Percentiles rank a stretch among this genome's conserved stretches.
These are phyloP conservation scores for Lagocephalus sceleratus DNA, from an alignment of 2,797 vertebrate species.

Conservation along the genomic window DNA sequence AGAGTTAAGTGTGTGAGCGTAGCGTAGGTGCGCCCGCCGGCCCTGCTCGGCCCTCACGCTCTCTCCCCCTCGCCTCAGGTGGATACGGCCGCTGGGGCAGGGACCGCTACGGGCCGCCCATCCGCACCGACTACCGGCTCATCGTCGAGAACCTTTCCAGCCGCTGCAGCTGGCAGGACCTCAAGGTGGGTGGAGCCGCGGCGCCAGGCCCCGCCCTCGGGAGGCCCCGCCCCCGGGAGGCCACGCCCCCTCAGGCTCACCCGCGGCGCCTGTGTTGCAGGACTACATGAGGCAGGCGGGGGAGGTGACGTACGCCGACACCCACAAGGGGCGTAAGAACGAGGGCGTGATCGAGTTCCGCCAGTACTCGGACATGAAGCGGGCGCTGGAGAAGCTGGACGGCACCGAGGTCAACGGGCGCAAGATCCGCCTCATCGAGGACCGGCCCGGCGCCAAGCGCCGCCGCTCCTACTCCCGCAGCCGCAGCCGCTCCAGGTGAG, in stretches of 20 bases:
- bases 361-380: constrained; percentile 96
- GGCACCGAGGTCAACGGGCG: constrained; percentile 96
- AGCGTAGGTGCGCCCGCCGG: constrained; percentile 53
- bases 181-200: constrained; percentile 85
- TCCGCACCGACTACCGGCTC: constrained; percentile 94
- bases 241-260: no score
- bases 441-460: constrained; percentile 86
- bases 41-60: no score
- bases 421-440: constrained; percentile 95
- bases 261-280: constrained; percentile 64
- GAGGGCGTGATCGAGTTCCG: constrained; percentile 98
- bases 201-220: no score
- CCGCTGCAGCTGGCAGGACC: constrained; percentile 97
- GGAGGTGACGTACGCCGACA: constrained; percentile 96
- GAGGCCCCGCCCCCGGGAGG: no score
- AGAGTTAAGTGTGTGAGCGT: constrained; percentile 47
- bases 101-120: constrained; percentile 93
- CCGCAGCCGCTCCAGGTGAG: constrained; percentile 86
- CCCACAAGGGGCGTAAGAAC: constrained; percentile 92
- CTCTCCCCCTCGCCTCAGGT: constrained; percentile 85
- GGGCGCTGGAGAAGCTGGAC: constrained; percentile 95
- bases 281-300: constrained; percentile 99
- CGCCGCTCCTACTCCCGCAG: constrained; percentile 93
- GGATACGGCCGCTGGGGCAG: constrained; percentile 93
- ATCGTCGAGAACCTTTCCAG: constrained; percentile 98